These are phyloP conservation scores for Hormaphis cornu DNA, from an alignment of 1,140 invertebrate species.

Conservation along the genomic window DNA sequence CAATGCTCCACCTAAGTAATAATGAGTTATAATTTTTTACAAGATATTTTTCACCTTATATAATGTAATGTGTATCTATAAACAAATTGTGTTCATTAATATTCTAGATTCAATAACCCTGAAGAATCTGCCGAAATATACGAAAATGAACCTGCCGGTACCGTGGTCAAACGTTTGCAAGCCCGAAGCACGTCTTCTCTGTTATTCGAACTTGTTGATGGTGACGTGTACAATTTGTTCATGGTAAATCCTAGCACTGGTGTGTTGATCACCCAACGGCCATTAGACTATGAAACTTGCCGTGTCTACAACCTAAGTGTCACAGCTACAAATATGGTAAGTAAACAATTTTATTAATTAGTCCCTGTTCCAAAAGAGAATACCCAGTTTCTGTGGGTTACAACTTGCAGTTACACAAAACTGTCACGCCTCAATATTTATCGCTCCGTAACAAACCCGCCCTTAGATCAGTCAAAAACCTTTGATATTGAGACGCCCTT, in stretches of 20 bases:
- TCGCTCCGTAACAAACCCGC: no score
- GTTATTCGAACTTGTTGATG: constrained; percentile 70
- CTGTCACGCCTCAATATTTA: no score
- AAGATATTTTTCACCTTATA: not conserved
- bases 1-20: constrained; percentile 67
- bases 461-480: no score
- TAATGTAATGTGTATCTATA: not conserved
- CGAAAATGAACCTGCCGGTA: constrained; percentile 71
- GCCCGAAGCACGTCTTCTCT: constrained; percentile 68
- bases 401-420: no score
- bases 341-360: no score
- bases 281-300: constrained; percentile 68
- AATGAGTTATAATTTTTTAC: constrained; percentile 20
- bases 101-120: constrained; percentile 50
- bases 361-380: no score
- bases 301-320: constrained; percentile 76
- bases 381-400: no score
- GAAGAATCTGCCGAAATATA: constrained; percentile 67
- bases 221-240: constrained; percentile 65
- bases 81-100: not conserved
- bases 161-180: constrained; percentile 64
- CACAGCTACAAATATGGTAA: constrained; percentile 74
- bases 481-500: no score
- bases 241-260: constrained; percentile 77
- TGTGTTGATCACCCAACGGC: constrained; percentile 59